A percentile compares a stretch with the other conserved stretches of the same genome.
phyloP scores from a whole-genome alignment of 1,140 invertebrate species.

The Cherax destructor region DNA sequence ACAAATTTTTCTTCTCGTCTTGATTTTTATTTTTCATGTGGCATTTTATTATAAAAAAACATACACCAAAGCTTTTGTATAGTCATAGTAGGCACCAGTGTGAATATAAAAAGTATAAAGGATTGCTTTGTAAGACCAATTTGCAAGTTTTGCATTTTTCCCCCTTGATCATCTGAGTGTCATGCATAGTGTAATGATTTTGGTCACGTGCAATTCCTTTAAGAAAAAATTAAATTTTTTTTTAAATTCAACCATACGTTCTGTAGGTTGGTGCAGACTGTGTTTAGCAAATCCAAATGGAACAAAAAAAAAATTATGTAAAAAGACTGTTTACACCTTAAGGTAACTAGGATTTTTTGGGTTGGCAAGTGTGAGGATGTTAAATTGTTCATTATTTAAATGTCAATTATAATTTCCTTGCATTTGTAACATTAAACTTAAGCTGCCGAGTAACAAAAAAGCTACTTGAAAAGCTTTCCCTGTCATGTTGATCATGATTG shows the following conservation, averaged over 20 bases:
- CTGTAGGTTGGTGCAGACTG: constrained; percentile 39
- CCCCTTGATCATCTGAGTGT: constrained; percentile 13
- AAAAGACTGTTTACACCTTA: constrained; percentile 42
- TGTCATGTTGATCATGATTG: constrained; percentile 65
- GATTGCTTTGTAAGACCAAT: constrained; percentile 28
- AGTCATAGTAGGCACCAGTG: constrained; percentile 67
- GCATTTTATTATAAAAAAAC: constrained; percentile 62
- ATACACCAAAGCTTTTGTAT: constrained; percentile 67
- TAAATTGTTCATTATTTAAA: constrained; percentile 41
- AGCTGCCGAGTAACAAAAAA: constrained; percentile 67
- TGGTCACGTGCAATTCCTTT: constrained; percentile 38
- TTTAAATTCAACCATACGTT: constrained; percentile 26
- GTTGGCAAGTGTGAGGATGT: constrained; percentile 43
- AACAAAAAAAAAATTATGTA: constrained; percentile 45
- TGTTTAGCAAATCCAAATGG: constrained; percentile 46
- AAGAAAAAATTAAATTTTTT: not conserved
- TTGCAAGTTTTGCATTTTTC: constrained; percentile 35
- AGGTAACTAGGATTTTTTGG: constrained; percentile 53
- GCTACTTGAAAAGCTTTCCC: constrained; percentile 58
- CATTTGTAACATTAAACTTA: constrained; percentile 54
- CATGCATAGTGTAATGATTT: constrained; percentile 28
- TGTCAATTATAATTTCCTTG: constrained; percentile 45
- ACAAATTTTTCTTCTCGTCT: constrained; percentile 41
- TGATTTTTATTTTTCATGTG: constrained; percentile 52
- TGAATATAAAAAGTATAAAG: constrained; percentile 36